Base-by-base conservation (phyloP, 1,140 invertebrate genomes). In the Solen grandis region DNA sequence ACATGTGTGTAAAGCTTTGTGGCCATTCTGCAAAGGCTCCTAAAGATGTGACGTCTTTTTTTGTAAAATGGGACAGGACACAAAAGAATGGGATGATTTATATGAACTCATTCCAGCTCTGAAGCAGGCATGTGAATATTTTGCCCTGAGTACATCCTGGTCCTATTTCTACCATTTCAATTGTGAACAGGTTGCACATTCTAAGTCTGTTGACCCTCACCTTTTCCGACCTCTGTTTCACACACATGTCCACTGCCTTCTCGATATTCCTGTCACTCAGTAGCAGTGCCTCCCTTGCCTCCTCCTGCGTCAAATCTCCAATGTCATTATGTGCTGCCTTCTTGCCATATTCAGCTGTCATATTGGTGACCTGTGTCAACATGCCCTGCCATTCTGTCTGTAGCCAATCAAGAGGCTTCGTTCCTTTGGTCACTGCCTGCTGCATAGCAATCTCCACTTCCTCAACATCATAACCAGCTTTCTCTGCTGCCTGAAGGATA, bases 191-290 rank as follows among this genome's bases (percentile, higher is more conserved):
- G n/a, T n/a, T n/a, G n/a, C n/a, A n/a, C n/a, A n/a, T n/a, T n/a
- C n/a, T n/a, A n/a, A n/a, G n/a, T n/a, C n/a, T n/a, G n/a, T n/a
- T n/a, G n/a, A n/a, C n/a, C n/a, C n/a, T n/a, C n/a, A 80, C 77
- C 77, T 80, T 80, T 38, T 29, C 25, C 29, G 31, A 65, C 55
- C 77, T 50, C 33, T 80, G 68, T 16, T 73, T 25, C n/a, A 73
- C 55, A 65, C 77, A 80, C 59, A 50, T 60, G 25, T 73, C 25
- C 10, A 41, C 46, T 59, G 77, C 54, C 22, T 35, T 36, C 5
- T 80, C 41, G 0, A 62, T 52, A 16, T 80, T 50, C 10, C 77
- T 59, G 5, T 52, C 16, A 65, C 57, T 36, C 14, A 36, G 14
- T 1, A 73, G 25, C 22, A 80, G 41, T 1, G 77, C 77, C 10